Conservation (phyloP, 2,888 invertebrate genomes). For the Apodemia mormo region DNA sequence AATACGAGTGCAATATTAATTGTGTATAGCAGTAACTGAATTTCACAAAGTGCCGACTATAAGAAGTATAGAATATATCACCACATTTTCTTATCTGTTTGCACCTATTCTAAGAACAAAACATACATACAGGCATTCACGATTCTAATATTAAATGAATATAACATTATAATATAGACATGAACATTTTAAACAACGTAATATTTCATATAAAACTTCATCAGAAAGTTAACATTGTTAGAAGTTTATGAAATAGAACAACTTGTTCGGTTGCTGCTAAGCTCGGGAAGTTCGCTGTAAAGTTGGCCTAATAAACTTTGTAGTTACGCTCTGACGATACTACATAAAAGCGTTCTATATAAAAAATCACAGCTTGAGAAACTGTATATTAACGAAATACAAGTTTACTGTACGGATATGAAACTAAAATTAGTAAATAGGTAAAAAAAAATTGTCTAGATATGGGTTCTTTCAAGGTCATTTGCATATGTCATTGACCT, state of each 20-base stretch:
- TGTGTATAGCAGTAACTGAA: too few relatives aligned
- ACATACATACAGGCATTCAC: too few relatives aligned
- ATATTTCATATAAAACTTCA: background rate
- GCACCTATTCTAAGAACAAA: too few relatives aligned
- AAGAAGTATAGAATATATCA: too few relatives aligned
- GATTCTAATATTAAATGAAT: too few relatives aligned
- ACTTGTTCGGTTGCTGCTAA: slow-evolving; percentile 5
- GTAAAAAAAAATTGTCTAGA: too few relatives aligned
- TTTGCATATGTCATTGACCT: too few relatives aligned
- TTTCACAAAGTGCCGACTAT: too few relatives aligned
- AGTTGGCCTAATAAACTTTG: background rate
- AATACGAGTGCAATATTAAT: too few relatives aligned
- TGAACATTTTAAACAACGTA: background rate
- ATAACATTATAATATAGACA: background rate
- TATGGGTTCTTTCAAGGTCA: too few relatives aligned
- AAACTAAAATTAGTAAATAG: background rate
- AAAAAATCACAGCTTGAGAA: background rate
- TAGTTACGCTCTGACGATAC: background rate
- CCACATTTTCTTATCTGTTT: too few relatives aligned
- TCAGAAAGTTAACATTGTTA: background rate
- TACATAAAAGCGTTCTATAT: background rate
- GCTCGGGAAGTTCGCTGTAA: background rate
- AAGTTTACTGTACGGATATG: background rate
- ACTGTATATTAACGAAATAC: background rate
- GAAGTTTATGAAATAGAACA: background rate